A percentile compares a stretch with the other conserved stretches of the same genome.
Conservation (phyloP, 2,113 vertebrate species). For the Australoheros scitulus region DNA sequence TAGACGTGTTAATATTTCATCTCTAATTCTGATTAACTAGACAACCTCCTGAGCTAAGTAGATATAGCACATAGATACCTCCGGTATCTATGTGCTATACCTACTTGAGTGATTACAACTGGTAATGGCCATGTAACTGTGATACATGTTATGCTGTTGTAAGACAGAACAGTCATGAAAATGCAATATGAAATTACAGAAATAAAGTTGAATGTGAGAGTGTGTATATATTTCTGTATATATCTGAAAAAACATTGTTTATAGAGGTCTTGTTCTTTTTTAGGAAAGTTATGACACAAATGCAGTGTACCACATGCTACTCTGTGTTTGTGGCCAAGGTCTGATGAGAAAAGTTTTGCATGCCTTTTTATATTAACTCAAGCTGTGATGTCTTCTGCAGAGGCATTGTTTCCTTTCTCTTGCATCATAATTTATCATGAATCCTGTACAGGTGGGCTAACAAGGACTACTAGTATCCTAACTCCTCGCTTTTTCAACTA, state of each 20-base stretch:
- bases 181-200: neutral
- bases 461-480: conserved; percentile 25
- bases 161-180: neutral
- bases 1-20: neutral
- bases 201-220: neutral
- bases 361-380: neutral
- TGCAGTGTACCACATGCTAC: no score
- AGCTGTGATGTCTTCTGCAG: neutral
- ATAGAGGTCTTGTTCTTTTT: no score
- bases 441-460: conserved; percentile 4
- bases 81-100: neutral
- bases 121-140: neutral
- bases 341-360: no score
- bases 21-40: neutral
- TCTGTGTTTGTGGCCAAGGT: no score
- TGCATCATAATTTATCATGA: conserved; percentile 13
- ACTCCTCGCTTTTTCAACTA: conserved; percentile 34
- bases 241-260: neutral
- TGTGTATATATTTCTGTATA: neutral
- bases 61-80: no score
- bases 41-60: fast-evolving
- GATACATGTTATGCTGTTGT: fast-evolving
- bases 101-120: neutral
- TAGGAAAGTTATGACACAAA: neutral
- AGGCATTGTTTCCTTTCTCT: conserved; percentile 4